Evolutionary conservation across 35 echinoderm and acorn worm genomes (phyloP).

Genomic region (Lytechinus pictus): DNA sequence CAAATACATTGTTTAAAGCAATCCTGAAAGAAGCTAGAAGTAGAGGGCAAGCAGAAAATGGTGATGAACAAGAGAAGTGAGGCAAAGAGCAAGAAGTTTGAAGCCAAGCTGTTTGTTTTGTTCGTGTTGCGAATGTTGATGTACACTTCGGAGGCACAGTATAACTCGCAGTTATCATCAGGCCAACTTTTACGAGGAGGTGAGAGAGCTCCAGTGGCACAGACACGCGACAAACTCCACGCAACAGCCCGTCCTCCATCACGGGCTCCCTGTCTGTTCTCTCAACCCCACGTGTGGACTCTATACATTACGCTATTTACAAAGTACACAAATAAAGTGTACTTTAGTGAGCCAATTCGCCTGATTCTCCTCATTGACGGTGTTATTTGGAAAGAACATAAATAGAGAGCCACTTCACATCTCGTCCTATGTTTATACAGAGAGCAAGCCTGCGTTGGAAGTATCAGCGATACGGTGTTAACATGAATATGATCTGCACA

Average conservation of each 20-base stretch:
- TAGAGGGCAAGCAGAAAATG: background rate
- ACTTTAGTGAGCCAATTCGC: constrained; percentile 41
- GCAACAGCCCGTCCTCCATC: constrained; percentile 24
- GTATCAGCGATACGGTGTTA: background rate
- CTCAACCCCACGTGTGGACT: constrained; percentile 33
- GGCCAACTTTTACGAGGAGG: background rate
- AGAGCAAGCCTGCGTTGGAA: background rate
- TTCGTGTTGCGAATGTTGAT: constrained; percentile 53
- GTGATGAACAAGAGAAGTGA: background rate
- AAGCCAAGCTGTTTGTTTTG: constrained; percentile 49
- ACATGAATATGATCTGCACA: background rate
- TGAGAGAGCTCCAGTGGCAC: constrained; percentile 42
- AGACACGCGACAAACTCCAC: constrained; percentile 39
- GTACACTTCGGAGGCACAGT: constrained; percentile 28
- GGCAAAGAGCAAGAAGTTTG: background rate
- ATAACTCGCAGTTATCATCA: constrained; percentile 14
- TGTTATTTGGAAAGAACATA: constrained; percentile 54
- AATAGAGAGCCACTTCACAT: constrained; percentile 27
- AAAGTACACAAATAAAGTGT: constrained; percentile 59
- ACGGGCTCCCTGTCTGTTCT: background rate
- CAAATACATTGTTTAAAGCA: background rate
- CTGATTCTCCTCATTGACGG: constrained; percentile 48
- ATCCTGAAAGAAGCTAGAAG: background rate
- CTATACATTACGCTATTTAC: constrained; percentile 55
- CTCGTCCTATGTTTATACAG: constrained; percentile 24